These are phyloP conservation scores for Galeopterus variegatus DNA, from an alignment of 2,113 vertebrate genomes.

Conservation along the genomic window DNA sequence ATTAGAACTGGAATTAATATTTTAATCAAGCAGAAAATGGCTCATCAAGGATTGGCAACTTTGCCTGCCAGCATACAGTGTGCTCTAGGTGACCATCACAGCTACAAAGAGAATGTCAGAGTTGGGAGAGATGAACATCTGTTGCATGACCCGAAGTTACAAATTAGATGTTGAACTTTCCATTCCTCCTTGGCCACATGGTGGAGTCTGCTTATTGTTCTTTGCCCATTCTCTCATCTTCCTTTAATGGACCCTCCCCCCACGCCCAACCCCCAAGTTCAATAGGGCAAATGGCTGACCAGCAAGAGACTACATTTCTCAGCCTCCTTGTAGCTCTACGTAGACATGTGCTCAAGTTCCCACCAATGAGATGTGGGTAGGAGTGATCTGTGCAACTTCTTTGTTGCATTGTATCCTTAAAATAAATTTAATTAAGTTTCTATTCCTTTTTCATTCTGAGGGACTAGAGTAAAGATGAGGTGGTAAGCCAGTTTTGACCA, in stretches of 20 bases:
- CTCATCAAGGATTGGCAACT: background rate
- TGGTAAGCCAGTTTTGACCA: background rate
- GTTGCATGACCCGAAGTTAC: background rate
- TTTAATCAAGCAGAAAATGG: slow-evolving; percentile 52
- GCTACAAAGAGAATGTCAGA: background rate
- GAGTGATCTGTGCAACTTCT: background rate
- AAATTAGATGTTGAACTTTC: background rate
- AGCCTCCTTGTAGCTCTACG: background rate
- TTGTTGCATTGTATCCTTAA: background rate
- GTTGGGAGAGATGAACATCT: background rate
- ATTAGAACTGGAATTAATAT: slow-evolving; percentile 7
- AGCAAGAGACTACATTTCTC: background rate
- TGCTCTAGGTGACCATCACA: background rate
- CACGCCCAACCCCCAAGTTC: background rate
- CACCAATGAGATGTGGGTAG: background rate
- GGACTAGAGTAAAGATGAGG: background rate
- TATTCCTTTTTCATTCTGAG: background rate
- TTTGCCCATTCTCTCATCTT: background rate
- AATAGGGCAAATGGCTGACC: background rate
- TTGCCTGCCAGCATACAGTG: background rate
- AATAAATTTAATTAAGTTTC: background rate
- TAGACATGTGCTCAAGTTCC: background rate
- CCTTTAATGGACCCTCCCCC: background rate
- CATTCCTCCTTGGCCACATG: background rate
- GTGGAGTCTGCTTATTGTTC: background rate